Percentiles rank a stretch among this genome's conserved stretches.
These are phyloP conservation scores for Habroteleia sp. DNA, from an alignment of 2,888 invertebrate species.

Conservation along the genomic window DNA sequence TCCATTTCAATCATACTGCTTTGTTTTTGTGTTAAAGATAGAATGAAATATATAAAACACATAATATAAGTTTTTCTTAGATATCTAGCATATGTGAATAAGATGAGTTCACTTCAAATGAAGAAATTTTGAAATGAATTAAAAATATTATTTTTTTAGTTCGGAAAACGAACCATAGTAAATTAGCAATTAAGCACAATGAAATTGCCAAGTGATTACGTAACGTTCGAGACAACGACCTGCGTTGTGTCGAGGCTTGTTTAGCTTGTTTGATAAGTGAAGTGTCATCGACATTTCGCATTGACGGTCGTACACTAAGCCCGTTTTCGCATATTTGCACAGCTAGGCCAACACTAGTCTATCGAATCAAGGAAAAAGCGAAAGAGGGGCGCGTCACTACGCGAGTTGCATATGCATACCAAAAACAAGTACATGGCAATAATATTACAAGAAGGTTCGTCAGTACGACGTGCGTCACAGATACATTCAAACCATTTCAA, in stretches of 20 bases:
- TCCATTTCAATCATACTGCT: too few relatives aligned
- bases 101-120: too few relatives aligned
- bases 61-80: too few relatives aligned
- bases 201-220: slow-evolving; percentile 20
- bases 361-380: slow-evolving; percentile 18
- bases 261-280: slow-evolving; percentile 65
- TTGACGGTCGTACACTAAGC: slow-evolving; percentile 50
- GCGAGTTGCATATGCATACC: slow-evolving; percentile 39
- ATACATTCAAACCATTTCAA: slow-evolving; percentile 11
- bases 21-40: too few relatives aligned
- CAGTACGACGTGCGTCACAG: slow-evolving; percentile 15
- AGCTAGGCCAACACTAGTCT: slow-evolving; percentile 73
- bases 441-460: slow-evolving; percentile 2
- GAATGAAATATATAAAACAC: too few relatives aligned
- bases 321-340: slow-evolving; percentile 70
- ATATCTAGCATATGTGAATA: too few relatives aligned
- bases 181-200: slow-evolving; percentile 12
- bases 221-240: slow-evolving; percentile 34
- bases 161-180: background rate
- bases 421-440: slow-evolving; percentile 17
- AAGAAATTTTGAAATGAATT: too few relatives aligned
- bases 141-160: too few relatives aligned
- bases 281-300: slow-evolving; percentile 69
- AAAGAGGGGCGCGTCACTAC: slow-evolving; percentile 26
- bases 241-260: slow-evolving; percentile 44